A percentile compares a stretch with the other conserved stretches of the same genome.
These are phyloP conservation scores for Drosophila diplacantha DNA, from an alignment of 2,888 invertebrate species.

Conservation along the genomic window DNA sequence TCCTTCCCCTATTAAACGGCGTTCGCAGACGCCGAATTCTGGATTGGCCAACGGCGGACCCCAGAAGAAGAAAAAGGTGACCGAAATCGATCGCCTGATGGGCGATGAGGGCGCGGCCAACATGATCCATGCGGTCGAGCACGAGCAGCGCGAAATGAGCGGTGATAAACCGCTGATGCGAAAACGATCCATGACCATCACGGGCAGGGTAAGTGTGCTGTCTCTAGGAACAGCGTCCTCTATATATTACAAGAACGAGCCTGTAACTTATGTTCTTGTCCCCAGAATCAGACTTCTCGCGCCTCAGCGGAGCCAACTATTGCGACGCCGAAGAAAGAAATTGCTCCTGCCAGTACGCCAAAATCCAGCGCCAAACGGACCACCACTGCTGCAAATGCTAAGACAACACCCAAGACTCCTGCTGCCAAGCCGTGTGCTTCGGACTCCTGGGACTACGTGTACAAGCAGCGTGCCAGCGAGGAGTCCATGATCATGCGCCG, in stretches of 20 bases:
- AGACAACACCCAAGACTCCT: constrained; percentile 25
- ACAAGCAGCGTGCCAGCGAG: constrained; percentile 81
- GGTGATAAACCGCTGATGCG: constrained; percentile 73
- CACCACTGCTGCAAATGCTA: constrained; percentile 15
- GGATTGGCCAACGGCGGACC: constrained; percentile 53
- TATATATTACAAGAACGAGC: background rate
- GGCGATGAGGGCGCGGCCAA: constrained; percentile 93
- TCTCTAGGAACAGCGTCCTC: too few species aligned
- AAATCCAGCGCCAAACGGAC: constrained; percentile 41
- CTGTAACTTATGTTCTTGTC: background rate
- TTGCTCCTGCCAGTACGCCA: constrained; percentile 8
- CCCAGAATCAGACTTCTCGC: background rate
- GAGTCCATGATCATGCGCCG: constrained; percentile 89
- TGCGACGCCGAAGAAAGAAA: constrained; percentile 50
- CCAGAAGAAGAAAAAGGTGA: constrained; percentile 79
- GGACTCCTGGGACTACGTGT: constrained; percentile 81
- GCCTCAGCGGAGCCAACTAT: constrained; percentile 8
- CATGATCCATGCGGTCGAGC: constrained; percentile 88
- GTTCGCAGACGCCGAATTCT: constrained; percentile 66
- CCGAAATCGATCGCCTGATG: constrained; percentile 86
- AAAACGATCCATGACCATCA: constrained; percentile 69
- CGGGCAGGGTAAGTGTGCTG: constrained; percentile 58
- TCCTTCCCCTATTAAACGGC: constrained; percentile 54
- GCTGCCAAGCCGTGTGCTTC: constrained; percentile 59
- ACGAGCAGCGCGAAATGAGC: constrained; percentile 64